These are phyloP conservation scores for Reticulitermes speratus DNA, from an alignment of 1,140 invertebrate species.

Conservation along the genomic window DNA sequence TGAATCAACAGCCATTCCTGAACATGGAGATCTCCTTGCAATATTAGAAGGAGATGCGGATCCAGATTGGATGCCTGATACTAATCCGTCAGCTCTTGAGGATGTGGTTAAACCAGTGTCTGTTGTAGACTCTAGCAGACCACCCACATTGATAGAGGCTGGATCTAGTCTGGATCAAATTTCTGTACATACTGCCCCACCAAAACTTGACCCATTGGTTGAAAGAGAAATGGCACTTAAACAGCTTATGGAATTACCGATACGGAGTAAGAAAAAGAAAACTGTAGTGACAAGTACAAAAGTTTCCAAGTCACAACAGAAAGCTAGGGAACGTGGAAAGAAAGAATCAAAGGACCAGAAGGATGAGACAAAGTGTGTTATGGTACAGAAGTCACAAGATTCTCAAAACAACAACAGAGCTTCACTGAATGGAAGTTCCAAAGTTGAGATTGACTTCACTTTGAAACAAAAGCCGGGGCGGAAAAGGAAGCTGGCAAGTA, in stretches of 20 bases:
- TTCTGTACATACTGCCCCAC: slow-evolving; percentile 30
- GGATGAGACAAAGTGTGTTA: neutral
- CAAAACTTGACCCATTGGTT: slow-evolving; percentile 47
- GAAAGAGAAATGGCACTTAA: slow-evolving; percentile 56
- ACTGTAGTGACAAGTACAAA: neutral
- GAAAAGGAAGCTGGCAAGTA: neutral
- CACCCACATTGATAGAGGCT: neutral
- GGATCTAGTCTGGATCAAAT: neutral
- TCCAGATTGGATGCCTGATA: slow-evolving; percentile 49
- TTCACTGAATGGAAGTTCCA: neutral
- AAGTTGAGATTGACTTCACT: neutral
- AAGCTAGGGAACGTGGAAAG: neutral
- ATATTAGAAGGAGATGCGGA: slow-evolving; percentile 54
- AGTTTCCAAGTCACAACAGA: slow-evolving; percentile 3
- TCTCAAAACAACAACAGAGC: neutral
- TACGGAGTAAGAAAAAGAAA: slow-evolving; percentile 23
- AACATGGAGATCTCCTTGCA: slow-evolving; percentile 50
- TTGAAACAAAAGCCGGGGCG: neutral
- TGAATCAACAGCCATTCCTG: slow-evolving; percentile 37
- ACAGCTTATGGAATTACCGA: slow-evolving; percentile 52
- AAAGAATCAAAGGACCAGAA: slow-evolving; percentile 23
- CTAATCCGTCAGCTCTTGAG: slow-evolving; percentile 42
- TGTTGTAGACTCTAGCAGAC: slow-evolving; percentile 33
- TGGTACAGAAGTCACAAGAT: neutral
- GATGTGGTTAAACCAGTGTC: slow-evolving; percentile 37